Conservation (phyloP, 2,113 vertebrate genomes). For the Rhinoptilus africanus region DNA sequence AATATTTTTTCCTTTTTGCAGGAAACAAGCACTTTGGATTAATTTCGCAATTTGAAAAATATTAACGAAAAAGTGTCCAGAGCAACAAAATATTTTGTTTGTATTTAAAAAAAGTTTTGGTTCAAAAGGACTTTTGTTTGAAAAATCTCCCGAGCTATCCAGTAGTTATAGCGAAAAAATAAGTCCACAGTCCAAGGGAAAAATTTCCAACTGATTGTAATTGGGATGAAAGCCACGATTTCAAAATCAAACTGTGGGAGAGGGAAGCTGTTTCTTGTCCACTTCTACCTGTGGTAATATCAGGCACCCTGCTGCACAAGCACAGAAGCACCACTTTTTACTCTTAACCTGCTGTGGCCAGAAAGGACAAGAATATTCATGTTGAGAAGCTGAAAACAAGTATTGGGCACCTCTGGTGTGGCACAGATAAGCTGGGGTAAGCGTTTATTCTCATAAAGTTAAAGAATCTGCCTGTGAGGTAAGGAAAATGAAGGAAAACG, state of each 20-base stretch:
- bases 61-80: not conserved
- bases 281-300: not conserved
- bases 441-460: not conserved
- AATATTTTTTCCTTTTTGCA: not conserved
- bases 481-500: not conserved
- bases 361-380: not conserved
- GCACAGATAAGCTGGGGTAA: not conserved
- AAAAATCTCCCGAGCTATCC: not conserved
- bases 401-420: not conserved
- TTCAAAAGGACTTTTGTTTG: not conserved
- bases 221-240: not conserved
- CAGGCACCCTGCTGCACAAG: not conserved
- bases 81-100: not conserved
- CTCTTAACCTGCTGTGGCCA: not conserved
- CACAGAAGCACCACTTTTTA: not conserved
- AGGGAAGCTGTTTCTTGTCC: not conserved
- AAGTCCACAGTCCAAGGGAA: not conserved
- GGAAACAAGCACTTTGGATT: not conserved
- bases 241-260: not conserved
- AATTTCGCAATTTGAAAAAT: not conserved
- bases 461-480: not conserved
- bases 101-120: not conserved
- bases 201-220: not conserved
- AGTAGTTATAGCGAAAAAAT: not conserved
- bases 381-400: not conserved